Evolutionary conservation across 2,797 vertebrate genomes (phyloP).

Genomic region (Anableps anableps): DNA sequence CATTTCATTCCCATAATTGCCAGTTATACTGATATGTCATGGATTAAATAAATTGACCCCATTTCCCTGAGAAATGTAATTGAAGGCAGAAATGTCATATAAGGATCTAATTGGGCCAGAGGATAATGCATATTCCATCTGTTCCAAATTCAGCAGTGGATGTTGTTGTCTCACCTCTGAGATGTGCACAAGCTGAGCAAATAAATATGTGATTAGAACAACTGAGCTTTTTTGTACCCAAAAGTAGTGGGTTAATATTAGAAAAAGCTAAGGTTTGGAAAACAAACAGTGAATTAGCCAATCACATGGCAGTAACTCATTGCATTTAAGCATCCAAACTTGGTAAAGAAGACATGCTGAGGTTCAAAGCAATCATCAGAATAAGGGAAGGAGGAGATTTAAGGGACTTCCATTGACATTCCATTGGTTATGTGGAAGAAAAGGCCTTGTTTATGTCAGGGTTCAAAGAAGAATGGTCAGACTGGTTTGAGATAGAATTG

Average conservation of each 20-base stretch:
- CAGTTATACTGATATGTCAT: conserved; percentile 50
- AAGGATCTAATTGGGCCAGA: conserved; percentile 20
- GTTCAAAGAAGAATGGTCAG: neutral
- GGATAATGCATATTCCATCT: conserved; percentile 4
- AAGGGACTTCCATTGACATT: too few species aligned
- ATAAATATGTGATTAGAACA: neutral
- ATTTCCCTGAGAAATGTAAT: conserved; percentile 41
- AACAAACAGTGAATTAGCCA: neutral
- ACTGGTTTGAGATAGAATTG: neutral
- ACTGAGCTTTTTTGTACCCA: neutral
- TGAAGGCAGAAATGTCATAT: conserved; percentile 34
- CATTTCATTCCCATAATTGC: conserved; percentile 50
- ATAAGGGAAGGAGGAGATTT: neutral
- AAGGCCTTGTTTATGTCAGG: neutral
- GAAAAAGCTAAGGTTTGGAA: neutral
- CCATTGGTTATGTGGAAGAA: too few species aligned
- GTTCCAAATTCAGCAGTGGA: neutral
- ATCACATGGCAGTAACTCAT: neutral
- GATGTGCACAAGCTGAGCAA: neutral
- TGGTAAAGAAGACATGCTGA: neutral
- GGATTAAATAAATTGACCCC: conserved; percentile 47
- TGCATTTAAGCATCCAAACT: neutral
- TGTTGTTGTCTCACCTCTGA: neutral
- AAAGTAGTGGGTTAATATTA: neutral
- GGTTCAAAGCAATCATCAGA: neutral